Percentiles rank a stretch among this genome's conserved stretches.
Conservation (phyloP, 2,797 vertebrate genomes). For the Tarsius wallacei region DNA sequence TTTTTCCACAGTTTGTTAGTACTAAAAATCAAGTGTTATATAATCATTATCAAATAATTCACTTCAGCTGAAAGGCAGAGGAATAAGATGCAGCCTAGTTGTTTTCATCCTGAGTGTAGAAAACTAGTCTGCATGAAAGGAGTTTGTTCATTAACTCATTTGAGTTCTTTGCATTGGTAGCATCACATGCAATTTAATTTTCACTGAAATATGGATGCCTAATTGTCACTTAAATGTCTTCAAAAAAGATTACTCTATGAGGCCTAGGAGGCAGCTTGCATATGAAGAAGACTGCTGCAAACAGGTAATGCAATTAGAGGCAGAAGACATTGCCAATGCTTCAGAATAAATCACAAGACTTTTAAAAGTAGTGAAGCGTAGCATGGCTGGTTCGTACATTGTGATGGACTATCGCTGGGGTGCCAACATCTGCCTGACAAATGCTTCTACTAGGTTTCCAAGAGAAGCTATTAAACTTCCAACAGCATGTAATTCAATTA, state of each 20-base stretch:
- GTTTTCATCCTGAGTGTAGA: not conserved
- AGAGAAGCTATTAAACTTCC: constrained; percentile 72
- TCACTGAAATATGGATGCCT: constrained; percentile 70
- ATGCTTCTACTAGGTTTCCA: constrained; percentile 56
- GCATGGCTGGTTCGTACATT: not conserved
- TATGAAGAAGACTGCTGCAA: constrained; percentile 37
- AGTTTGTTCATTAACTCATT: constrained; percentile 35
- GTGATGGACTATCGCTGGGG: not conserved
- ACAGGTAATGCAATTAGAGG: constrained; percentile 75
- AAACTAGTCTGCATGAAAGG: constrained; percentile 14
- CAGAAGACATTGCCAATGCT: constrained; percentile 58
- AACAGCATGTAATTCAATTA: constrained; percentile 77
- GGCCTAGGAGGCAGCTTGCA: constrained; percentile 33
- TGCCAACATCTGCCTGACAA: constrained; percentile 71
- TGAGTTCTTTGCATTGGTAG: constrained; percentile 13
- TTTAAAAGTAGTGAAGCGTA: constrained; percentile 73
- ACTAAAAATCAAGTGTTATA: not conserved
- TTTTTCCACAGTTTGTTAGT: not conserved
- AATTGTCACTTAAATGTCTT: constrained; percentile 77
- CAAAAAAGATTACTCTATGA: constrained; percentile 44
- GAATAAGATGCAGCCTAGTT: not conserved
- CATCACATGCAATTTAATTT: constrained; percentile 63
- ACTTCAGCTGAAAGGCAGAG: constrained; percentile 34
- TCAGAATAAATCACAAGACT: constrained; percentile 75
- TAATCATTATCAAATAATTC: not conserved